Conservation (phyloP, 2,888 invertebrate species). For the Meghimatium bilineatum region DNA sequence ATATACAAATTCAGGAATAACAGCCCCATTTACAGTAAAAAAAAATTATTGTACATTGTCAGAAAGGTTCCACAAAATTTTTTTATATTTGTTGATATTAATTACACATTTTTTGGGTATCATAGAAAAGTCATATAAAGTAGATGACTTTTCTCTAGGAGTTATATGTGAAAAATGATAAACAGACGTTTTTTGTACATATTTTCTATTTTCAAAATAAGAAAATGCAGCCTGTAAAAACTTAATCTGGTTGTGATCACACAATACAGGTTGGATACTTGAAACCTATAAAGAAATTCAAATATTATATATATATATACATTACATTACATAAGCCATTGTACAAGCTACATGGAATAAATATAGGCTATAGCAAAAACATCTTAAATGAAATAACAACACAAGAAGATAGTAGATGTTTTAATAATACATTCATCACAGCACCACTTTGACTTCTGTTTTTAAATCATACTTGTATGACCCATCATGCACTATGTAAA, state of each 20-base stretch:
- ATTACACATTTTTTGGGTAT: too few species aligned
- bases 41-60: too few species aligned
- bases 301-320: slow-evolving; percentile 19
- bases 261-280: not conserved
- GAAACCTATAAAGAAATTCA: not conserved
- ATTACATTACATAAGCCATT: slow-evolving; percentile 1
- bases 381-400: slow-evolving; percentile 6
- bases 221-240: not conserved
- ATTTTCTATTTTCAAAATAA: not conserved
- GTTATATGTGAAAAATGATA: too few species aligned
- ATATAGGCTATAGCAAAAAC: slow-evolving; percentile 17
- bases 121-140: too few species aligned
- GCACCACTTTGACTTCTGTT: slow-evolving; percentile 46
- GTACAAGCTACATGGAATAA: slow-evolving; percentile 23
- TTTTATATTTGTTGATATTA: too few species aligned
- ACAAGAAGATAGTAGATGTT: slow-evolving; percentile 7
- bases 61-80: too few species aligned
- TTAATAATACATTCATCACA: slow-evolving; percentile 37
- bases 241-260: not conserved
- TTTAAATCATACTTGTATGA: slow-evolving; percentile 6
- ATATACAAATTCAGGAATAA: too few species aligned
- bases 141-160: too few species aligned
- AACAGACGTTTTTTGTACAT: too few species aligned
- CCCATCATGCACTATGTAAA: too few species aligned
- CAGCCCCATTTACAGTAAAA: too few species aligned